These are phyloP conservation scores for Ceyx margarethae DNA, from an alignment of 2,113 vertebrate genomes.

Conservation along the genomic window DNA sequence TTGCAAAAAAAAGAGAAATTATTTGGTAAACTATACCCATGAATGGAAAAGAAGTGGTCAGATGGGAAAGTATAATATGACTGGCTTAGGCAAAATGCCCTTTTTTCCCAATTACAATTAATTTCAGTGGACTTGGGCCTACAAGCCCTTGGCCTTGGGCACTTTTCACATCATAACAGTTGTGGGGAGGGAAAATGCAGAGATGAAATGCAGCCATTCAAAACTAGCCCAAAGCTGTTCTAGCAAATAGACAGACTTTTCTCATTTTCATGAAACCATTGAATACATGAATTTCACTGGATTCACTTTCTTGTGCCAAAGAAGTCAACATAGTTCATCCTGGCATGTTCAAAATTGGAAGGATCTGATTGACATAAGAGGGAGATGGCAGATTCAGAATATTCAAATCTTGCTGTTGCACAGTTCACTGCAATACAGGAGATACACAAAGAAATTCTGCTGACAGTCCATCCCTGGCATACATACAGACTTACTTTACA, in stretches of 20 bases:
- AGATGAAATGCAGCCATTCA: slow-evolving; percentile 68
- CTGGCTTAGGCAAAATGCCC: slow-evolving; percentile 51
- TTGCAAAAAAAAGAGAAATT: background rate
- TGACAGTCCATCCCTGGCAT: slow-evolving; percentile 47
- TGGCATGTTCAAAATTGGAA: slow-evolving; percentile 71
- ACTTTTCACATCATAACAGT: slow-evolving; percentile 70
- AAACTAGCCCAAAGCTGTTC: slow-evolving; percentile 72
- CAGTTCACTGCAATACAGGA: slow-evolving; percentile 49
- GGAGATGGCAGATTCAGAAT: slow-evolving; percentile 64
- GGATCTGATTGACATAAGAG: slow-evolving; percentile 64
- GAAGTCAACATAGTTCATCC: slow-evolving; percentile 68
- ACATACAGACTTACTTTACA: background rate
- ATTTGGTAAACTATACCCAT: slow-evolving; percentile 32
- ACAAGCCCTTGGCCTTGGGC: slow-evolving; percentile 67
- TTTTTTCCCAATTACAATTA: slow-evolving; percentile 62
- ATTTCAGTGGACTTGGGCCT: slow-evolving; percentile 65
- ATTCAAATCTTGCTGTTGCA: slow-evolving; percentile 63
- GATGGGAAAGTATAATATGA: slow-evolving; percentile 18
- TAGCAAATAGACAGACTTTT: slow-evolving; percentile 68
- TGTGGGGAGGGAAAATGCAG: slow-evolving; percentile 63
- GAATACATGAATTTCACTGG: slow-evolving; percentile 68
- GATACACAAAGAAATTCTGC: slow-evolving; percentile 50
- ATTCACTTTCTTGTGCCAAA: slow-evolving; percentile 68
- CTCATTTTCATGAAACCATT: slow-evolving; percentile 70
- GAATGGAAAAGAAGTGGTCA: slow-evolving; percentile 48